Base-by-base conservation (phyloP, 1,140 invertebrate species). In the Orchestia grillus region DNA sequence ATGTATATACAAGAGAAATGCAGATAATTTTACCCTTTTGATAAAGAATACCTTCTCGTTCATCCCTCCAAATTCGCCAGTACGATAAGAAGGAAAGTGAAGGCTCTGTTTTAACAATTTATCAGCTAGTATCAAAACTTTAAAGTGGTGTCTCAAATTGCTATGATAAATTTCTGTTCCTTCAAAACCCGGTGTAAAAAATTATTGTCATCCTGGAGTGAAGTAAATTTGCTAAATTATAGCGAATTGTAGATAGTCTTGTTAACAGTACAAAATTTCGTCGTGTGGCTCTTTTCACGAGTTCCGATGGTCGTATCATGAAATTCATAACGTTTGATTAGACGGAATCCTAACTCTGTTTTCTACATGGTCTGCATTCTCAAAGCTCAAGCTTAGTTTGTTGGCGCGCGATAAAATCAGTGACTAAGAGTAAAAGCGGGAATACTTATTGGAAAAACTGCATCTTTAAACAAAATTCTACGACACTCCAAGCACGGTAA, bases 401-500 rank as follows among this genome's bases (percentile, higher is more conserved):
- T 77, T 77, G 62, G 11, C 62, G 62, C 62, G 36, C 62, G 62
- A 77, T 77, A 19, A 77, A 77, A 36, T 77, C 62, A 77, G 11
- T 77, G 62, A 77, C 62, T 77, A 77, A 77, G 62, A 77, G 62
- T 77, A 77, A 77, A 77, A 77, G 62, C 62, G 28, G 62, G 62
- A 77, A 77, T 23, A 77, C 62, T 77, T 77, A 77, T 77, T 77
- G 11, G 62, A 77, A 77, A 77, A 77, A 77, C 11, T 77, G 62
- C 62, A 77, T 77, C 28, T 77, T 77, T 77, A 77, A 77, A 77
- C 62, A 77, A 77, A 77, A 36, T 77, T 77, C 62, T 77, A 77
- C 62, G 62, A 77, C 62, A 77, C 62, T 77, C 43, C 43, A 90
- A 44, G 88, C 88, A 42, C 88, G 88, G 88, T 90, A 90, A 90